Percentiles rank a stretch among this genome's conserved stretches.
Evolutionary conservation across 2,888 invertebrate genomes (phyloP).

Genomic region (Melieria picta): DNA sequence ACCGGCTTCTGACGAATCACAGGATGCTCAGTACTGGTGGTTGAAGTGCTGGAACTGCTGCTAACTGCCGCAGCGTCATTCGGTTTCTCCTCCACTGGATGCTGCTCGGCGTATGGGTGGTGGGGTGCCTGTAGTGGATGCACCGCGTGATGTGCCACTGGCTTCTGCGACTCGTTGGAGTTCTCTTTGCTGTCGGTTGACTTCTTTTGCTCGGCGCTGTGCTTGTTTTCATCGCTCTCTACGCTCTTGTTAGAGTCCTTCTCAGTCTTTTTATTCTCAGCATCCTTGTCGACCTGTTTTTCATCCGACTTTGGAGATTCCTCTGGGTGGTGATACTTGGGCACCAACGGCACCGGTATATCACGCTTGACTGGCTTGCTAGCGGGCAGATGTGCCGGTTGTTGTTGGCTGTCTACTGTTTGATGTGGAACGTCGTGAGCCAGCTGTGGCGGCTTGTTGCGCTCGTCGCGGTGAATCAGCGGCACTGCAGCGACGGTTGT

Average conservation of each 20-base stretch:
- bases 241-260: conserved; percentile 23
- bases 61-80: neutral
- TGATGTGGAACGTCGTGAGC: neutral
- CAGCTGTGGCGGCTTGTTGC: neutral
- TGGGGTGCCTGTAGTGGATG: neutral
- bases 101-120: neutral
- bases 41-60: neutral
- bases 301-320: conserved; percentile 32
- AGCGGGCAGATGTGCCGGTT: conserved; percentile 4
- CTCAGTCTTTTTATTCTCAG: conserved; percentile 24
- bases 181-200: neutral
- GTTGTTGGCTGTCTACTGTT: neutral
- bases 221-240: conserved; percentile 30
- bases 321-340: conserved; percentile 46
- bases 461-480: neutral
- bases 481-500: conserved; percentile 15
- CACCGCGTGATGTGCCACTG: neutral
- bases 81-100: conserved; percentile 12
- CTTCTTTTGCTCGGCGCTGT: conserved; percentile 7
- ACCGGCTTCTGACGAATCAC: conserved; percentile 50
- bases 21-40: conserved; percentile 38
- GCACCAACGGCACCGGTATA: conserved; percentile 58
- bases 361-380: conserved; percentile 48
- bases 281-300: conserved; percentile 26
- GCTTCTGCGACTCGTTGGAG: neutral